Conservation (phyloP, 2,888 invertebrate genomes). For the Stegophylla sp. region DNA sequence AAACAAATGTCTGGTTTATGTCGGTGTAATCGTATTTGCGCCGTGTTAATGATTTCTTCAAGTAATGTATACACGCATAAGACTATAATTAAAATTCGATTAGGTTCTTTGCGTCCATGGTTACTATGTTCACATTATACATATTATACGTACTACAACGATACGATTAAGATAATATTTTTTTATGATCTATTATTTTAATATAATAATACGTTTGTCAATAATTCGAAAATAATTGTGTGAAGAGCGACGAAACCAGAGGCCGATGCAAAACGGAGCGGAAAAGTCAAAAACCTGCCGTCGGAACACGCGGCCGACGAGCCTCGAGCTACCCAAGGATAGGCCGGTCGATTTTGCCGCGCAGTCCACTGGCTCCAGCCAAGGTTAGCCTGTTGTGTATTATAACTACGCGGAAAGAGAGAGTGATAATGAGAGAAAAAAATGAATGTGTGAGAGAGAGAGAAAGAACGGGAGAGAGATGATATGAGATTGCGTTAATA, state of each 20-base stretch:
- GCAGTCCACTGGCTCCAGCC: slow-evolving; percentile 50
- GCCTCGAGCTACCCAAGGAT: slow-evolving; percentile 57
- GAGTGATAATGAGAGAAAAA: slow-evolving; percentile 5
- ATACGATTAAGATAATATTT: neutral
- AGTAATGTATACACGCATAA: neutral
- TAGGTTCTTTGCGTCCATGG: neutral
- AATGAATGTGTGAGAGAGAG: neutral
- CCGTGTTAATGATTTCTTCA: neutral
- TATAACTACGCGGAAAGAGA: slow-evolving; percentile 27
- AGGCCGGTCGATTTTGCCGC: slow-evolving; percentile 52
- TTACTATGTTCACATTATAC: neutral
- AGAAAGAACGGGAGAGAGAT: neutral
- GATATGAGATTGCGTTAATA: neutral
- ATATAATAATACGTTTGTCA: slow-evolving; percentile 32
- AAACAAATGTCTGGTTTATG: neutral
- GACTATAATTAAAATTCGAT: slow-evolving; percentile 33
- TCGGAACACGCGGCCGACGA: slow-evolving; percentile 41
- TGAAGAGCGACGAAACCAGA: slow-evolving; percentile 52
- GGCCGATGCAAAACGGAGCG: slow-evolving; percentile 38
- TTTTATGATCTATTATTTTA: slow-evolving; percentile 7
- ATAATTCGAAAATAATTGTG: slow-evolving; percentile 51
- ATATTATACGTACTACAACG: neutral
- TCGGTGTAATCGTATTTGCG: neutral
- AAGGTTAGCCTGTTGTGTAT: slow-evolving; percentile 53
- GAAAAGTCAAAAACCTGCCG: slow-evolving; percentile 52